Evolutionary conservation across 2,797 vertebrate genomes (phyloP).

Genomic region (Chelonia mydas): DNA sequence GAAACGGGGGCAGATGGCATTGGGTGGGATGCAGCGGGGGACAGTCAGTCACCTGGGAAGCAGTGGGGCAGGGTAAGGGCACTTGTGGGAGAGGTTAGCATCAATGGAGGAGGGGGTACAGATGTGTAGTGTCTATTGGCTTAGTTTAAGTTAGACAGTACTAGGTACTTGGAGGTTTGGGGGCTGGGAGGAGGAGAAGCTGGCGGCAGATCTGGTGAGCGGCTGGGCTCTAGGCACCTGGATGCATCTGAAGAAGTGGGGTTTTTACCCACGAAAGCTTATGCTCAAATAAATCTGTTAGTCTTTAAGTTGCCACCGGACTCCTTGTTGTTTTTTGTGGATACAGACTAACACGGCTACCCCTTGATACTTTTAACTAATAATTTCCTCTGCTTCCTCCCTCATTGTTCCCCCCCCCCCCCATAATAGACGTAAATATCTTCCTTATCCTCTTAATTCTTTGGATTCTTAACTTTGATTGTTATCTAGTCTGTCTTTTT

Average conservation of each 20-base stretch:
- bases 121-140: conserved; percentile 41
- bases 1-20: not conserved
- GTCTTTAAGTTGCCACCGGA: too few species aligned
- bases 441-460: not conserved
- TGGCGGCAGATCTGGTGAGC: rapidly evolving
- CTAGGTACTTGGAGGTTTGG: not conserved
- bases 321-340: too few species aligned
- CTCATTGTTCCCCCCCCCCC: not conserved
- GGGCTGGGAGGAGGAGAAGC: not conserved
- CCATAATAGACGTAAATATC: not conserved
- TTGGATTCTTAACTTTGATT: not conserved
- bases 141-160: conserved; percentile 15
- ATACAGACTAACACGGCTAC: too few species aligned
- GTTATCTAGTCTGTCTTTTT: not conserved
- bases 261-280: too few species aligned
- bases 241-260: too few species aligned
- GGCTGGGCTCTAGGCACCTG: not conserved
- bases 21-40: conserved; percentile 4
- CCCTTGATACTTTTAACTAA: not conserved
- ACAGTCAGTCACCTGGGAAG: not conserved
- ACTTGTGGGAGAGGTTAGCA: conserved; percentile 69
- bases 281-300: too few species aligned
- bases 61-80: conserved; percentile 52
- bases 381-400: not conserved
- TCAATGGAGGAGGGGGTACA: conserved; percentile 66